phyloP scores from a whole-genome alignment of 2,888 invertebrate species.

The Catocala fraxini region DNA sequence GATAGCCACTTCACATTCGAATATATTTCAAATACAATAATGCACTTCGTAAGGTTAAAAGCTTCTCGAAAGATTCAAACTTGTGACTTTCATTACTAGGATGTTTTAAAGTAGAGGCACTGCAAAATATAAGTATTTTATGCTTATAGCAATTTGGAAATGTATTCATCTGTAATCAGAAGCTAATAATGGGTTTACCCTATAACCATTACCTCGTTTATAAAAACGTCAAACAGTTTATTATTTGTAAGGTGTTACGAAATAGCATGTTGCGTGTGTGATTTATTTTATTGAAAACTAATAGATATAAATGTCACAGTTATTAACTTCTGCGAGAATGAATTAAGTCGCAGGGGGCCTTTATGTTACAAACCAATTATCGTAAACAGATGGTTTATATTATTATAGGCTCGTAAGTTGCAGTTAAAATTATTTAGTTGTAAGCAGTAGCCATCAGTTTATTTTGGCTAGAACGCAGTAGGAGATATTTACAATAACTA shows the following conservation, averaged over 20 bases:
- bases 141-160: too few relatives aligned
- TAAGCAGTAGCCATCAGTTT: not conserved
- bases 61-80: too few relatives aligned
- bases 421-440: slow-evolving; percentile 9
- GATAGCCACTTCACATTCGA: too few relatives aligned
- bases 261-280: slow-evolving; percentile 1
- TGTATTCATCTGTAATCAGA: too few relatives aligned
- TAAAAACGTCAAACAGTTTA: not conserved
- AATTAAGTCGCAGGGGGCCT: slow-evolving; percentile 16
- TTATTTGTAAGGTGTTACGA: slow-evolving; percentile 5
- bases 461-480: not conserved
- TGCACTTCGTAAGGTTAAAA: too few relatives aligned
- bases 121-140: too few relatives aligned
- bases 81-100: too few relatives aligned
- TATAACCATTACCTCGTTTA: too few relatives aligned
- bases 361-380: slow-evolving; percentile 5
- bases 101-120: too few relatives aligned
- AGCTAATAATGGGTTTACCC: too few relatives aligned
- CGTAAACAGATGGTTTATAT: slow-evolving; percentile 9
- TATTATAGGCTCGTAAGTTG: not conserved
- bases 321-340: slow-evolving; percentile 3
- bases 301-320: slow-evolving; percentile 1
- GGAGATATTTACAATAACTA: not conserved
- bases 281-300: slow-evolving; percentile 11
- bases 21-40: too few relatives aligned